Base-by-base conservation (phyloP, 37 sponge, comb jelly and placozoan species). In the Oscarella lobularis region DNA sequence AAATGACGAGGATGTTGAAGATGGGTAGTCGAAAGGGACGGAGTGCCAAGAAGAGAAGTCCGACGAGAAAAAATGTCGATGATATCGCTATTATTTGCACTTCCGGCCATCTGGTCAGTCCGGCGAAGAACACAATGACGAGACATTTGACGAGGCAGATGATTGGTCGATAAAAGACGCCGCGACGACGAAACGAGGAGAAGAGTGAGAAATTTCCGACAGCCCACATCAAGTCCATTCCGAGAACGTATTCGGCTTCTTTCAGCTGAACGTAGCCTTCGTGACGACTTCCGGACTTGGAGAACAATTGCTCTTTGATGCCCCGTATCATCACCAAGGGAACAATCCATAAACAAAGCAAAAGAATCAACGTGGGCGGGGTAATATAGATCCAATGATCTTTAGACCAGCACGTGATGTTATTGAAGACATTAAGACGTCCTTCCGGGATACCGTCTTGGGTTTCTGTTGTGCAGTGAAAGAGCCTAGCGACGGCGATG, bases 261-360 rank as follows among this genome's bases (percentile, higher is more conserved):
- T 81, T 81, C 66, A 81, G 76, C 39, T 73, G 60, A 2, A 79
- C n/a, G 38, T 79, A 81, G 2, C 76, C 81, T 70, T 81, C 81
- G 34, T 81, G 81, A 14, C 76, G 75, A 2, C 48, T 73, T 31
- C 35, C 38, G 3, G n/a, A 33, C 36, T 38, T 60, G 40, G 80
- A 36, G 70, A 76, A 4, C 31, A 68, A 35, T 35, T 68, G 71
- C 29, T 5, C 6, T 4, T 35, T 4, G 33, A 68, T 68, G 29
- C 31, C 5, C 5, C 29, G 6, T 5, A 68, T 14, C 71, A 68
- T 68, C 6, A 5, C 6, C 5, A 5, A 4, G 6, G 31, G 31
- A 4, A 68, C 6, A 4, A 68, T 5, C 6, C 5, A 32, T 34
- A 29, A 5, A 5, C 6, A 5, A 4, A 14, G 71, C 71, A 68